Evolutionary conservation across 2,888 invertebrate species (phyloP), one percentile per base, ranked within the genome.

Genomic region (Epirrhoe alternata): DNA sequence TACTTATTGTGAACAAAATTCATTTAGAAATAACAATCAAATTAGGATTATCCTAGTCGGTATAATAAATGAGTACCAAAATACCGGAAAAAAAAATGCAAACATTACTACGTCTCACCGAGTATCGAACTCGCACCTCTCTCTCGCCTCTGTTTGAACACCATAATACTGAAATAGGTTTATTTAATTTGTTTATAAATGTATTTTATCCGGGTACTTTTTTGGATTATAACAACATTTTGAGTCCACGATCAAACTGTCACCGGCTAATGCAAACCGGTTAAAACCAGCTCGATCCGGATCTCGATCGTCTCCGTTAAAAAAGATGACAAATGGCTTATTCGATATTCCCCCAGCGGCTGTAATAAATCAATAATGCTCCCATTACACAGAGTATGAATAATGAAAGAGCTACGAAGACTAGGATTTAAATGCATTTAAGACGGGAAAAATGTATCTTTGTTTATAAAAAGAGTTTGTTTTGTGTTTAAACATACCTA

Each of bases 281-380:
- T 60, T 38, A 4, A 45, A 68, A 58, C 58, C 51, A 38, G 58
- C 47, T 61, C 61, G 45, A 65, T 60, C 49, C 65, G 55, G 68
- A 56, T 69, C 67, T 59, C 30, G 57, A 35, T 55, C 56, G 60
- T 52, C 14, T 56, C 63, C 52, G 59, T 53, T 61, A 64, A 69
- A 69, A 68, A 78, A 79, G 74, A 80, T 82, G 80, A 83, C 82
- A 80, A 83, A 83, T 81, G 77, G 75, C 78, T 79, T 77, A 81
- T 75, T 80, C 80, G 77, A 79, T 81, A 84, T 83, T 82, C 82
- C 68, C 69, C 65, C 75, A 68, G 77, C 52, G 66, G 54, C 72
- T 74, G 76, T 77, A 77, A 81, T 84, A 84, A 84, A 84, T 84
- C 84, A 80, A 80, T 82, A 80, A 80, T 74, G 75, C 68, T 74